Evolutionary conservation across 2,113 vertebrate species (phyloP), one percentile per base, ranked within the genome.

Genomic region (Lota lota): DNA sequence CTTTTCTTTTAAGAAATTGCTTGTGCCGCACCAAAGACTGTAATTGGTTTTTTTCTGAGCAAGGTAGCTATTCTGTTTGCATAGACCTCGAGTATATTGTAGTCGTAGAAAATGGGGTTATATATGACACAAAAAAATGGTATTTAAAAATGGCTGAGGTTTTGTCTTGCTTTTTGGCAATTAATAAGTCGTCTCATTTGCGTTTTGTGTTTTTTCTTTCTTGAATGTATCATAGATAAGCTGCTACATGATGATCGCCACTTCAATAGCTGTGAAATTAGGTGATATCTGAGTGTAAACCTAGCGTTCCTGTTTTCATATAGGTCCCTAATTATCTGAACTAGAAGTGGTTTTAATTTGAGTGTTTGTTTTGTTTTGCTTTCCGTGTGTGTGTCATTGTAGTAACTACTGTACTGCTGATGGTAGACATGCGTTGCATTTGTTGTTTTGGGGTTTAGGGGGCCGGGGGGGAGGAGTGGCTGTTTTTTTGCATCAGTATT

Each of bases 181-280:
- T 94, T 97, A 98, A 97, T 96, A 96, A 94, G 93, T 94, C 91
- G 94, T 94, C 94, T 97, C 95, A 95, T 98, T 96, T 98, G 14
- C n/a, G n/a, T 56, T 95, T 98, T 98, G n/a, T 56, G n/a, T 56
- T 47, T 14, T 47, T 47, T 47, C 95, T 98, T 95, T 98, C 95
- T 97, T 98, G 97, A 99, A 99, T 99, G 97, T 99, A 99, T 96
- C 92, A 93, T 98, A 99, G 96, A 96, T 96, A 95, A 98, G 97
- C 97, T 99, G 97, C 97, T 99, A 98, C 94, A 95, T 96, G 94
- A 95, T 92, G 93, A 96, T 98, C 96, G 96, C 96, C 97, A 99
- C 96, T 99, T 99, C 95, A 90, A 97, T 98, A 97, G 97, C 97
- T 99, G 97, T 99, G 97, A 99, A 99, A 95, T 97, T 96, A 97